Percentiles rank a stretch among this genome's conserved stretches.
Conservation (phyloP, 1,140 invertebrate species). For the Calliphora vicina region DNA sequence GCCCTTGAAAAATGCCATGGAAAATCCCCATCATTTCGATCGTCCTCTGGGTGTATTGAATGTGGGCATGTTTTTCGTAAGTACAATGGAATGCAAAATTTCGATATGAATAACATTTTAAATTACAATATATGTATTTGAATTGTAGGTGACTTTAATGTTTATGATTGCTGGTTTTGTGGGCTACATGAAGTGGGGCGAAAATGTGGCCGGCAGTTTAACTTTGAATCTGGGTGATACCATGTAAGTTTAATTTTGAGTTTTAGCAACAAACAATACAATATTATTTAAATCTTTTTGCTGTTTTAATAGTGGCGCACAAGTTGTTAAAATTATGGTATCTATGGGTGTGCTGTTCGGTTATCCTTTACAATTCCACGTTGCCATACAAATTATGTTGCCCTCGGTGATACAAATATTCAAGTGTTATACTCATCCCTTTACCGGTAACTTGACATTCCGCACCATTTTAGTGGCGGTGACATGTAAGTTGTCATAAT, state of each 20-base stretch:
- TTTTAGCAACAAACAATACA: too few species aligned
- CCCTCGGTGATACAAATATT: constrained; percentile 55
- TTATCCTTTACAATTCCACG: constrained; percentile 86
- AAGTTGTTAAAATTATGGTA: constrained; percentile 72
- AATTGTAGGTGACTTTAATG: constrained; percentile 68
- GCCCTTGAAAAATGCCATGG: constrained; percentile 91
- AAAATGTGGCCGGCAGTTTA: constrained; percentile 73
- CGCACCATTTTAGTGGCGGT: constrained; percentile 72
- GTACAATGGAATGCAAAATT: constrained; percentile 4
- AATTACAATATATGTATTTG: neutral
- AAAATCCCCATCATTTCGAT: constrained; percentile 77
- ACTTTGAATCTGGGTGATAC: constrained; percentile 72
- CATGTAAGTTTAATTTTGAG: constrained; percentile 50
- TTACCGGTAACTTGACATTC: constrained; percentile 70
- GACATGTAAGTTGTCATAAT: constrained; percentile 73
- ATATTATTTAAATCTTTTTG: neutral
- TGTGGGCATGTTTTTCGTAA: constrained; percentile 74
- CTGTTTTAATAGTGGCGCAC: constrained; percentile 65
- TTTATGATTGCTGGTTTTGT: constrained; percentile 84
- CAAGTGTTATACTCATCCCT: constrained; percentile 45
- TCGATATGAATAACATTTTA: constrained; percentile 49
- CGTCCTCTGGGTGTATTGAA: constrained; percentile 83
- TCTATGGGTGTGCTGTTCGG: constrained; percentile 77
- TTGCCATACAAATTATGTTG: constrained; percentile 75
- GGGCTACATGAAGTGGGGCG: constrained; percentile 84